Evolutionary conservation across 64 coral and sea anemone genomes (phyloP).

Genomic region (Dendronephthya gigantea): DNA sequence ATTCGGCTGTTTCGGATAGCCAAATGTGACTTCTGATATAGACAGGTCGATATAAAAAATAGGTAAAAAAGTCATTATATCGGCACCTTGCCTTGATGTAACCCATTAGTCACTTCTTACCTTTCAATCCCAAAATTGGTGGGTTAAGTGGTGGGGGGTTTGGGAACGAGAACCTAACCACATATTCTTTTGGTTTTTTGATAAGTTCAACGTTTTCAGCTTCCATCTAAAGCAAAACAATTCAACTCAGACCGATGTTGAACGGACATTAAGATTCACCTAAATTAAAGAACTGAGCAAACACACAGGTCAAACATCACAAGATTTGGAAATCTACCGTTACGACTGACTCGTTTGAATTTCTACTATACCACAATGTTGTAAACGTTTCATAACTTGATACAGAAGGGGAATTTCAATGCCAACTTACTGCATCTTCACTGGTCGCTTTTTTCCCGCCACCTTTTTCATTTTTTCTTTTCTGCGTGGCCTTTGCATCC

Average conservation of each 20-base stretch:
- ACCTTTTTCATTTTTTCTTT: conserved; percentile 80
- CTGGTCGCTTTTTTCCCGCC: conserved; percentile 57
- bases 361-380: no score
- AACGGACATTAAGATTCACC: not conserved
- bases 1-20: conserved; percentile 70
- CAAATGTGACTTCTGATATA: conserved; percentile 62
- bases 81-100: not conserved
- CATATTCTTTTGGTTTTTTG: conserved; percentile 93
- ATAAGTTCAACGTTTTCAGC: conserved; percentile 60
- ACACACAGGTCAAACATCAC: not conserved
- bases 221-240: conserved; percentile 53
- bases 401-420: not conserved
- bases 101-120: conserved; percentile 25
- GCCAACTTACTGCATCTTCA: conserved; percentile 52
- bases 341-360: no score
- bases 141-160: conserved; percentile 77
- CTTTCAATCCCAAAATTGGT: conserved; percentile 93
- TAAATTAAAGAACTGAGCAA: not conserved
- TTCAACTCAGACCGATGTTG: not conserved
- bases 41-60: not conserved
- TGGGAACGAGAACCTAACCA: conserved; percentile 89
- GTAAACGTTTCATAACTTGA: not conserved
- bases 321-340: no score
- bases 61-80: not conserved
- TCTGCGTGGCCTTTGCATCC: conserved; percentile 77